phyloP scores from a whole-genome alignment of 2,888 invertebrate species.

The Odontothrips loti region DNA sequence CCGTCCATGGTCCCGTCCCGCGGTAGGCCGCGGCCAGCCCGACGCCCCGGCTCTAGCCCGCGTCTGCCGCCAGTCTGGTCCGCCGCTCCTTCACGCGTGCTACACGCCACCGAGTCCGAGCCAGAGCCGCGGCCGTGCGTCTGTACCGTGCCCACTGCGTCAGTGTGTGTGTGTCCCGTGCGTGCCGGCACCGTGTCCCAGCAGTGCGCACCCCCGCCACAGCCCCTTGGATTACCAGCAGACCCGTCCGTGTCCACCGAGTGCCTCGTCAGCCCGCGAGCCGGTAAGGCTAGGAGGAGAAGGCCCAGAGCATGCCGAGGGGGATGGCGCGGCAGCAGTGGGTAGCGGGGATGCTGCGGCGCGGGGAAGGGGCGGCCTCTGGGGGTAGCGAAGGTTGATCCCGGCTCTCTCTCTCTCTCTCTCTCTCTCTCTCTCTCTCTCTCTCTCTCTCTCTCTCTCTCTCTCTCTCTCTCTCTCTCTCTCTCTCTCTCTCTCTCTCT shows the following conservation, averaged over 20 bases:
- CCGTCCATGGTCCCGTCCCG: too few relatives aligned
- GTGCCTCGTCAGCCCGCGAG: not conserved
- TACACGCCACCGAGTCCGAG: not conserved
- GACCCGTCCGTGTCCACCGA: not conserved
- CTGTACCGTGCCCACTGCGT: not conserved
- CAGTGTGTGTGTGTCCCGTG: not conserved
- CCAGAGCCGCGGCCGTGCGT: not conserved
- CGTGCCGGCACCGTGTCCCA: too few relatives aligned
- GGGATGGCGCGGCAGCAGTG: not conserved
- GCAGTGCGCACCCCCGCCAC: too few relatives aligned
- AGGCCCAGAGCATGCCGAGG: not conserved
- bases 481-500: constrained; percentile 1
- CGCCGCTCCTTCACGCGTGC: not conserved
- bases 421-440: not conserved
- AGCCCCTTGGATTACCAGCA: not conserved
- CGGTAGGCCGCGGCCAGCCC: too few relatives aligned
- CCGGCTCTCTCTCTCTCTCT: not conserved
- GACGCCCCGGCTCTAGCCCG: too few relatives aligned
- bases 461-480: not conserved
- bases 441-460: not conserved
- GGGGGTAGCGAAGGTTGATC: not conserved
- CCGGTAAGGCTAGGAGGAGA: not conserved
- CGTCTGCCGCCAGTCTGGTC: constrained; percentile 5
- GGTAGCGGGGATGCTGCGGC: not conserved
- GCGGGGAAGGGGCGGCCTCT: not conserved